Percentiles rank a stretch among this genome's conserved stretches.
Conservation (phyloP, 2,113 vertebrate genomes). For the Nothocercus julius region DNA sequence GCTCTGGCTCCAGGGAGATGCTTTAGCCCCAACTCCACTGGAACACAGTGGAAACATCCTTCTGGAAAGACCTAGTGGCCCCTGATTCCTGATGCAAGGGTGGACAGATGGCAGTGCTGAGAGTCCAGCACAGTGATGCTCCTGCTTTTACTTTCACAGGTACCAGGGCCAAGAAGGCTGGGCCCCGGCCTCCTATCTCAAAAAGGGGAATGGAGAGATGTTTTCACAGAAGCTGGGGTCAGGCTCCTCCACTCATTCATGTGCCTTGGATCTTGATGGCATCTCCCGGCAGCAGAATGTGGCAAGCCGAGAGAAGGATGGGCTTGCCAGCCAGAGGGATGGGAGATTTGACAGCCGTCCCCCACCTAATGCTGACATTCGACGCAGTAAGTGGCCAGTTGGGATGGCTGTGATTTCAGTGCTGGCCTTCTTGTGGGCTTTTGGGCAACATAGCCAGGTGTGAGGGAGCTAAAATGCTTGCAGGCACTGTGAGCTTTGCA, state of each 20-base stretch:
- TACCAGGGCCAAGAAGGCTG: constrained; percentile 95
- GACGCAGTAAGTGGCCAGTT: constrained; percentile 76
- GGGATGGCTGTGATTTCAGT: neutral
- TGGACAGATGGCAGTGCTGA: accelerated
- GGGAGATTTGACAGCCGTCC: constrained; percentile 69
- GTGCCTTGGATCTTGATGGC: constrained; percentile 88
- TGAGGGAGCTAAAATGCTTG: neutral
- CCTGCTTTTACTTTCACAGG: constrained; percentile 66
- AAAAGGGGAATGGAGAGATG: constrained; percentile 85
- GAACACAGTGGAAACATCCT: accelerated
- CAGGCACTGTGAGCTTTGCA: neutral
- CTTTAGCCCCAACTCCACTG: accelerated
- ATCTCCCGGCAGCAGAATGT: constrained; percentile 80
- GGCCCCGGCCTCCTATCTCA: constrained; percentile 96
- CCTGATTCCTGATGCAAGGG: neutral
- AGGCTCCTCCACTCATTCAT: constrained; percentile 78
- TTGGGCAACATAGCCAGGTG: accelerated
- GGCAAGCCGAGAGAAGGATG: constrained; percentile 78
- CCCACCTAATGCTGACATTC: constrained; percentile 78
- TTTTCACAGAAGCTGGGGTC: constrained; percentile 83
- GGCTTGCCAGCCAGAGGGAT: constrained; percentile 79
- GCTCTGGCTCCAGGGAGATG: accelerated
- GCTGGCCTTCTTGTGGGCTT: neutral
- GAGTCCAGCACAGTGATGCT: neutral
- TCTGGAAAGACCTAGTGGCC: accelerated